phyloP scores from a whole-genome alignment of 2,888 invertebrate genomes.

The Tholera decimalis region DNA sequence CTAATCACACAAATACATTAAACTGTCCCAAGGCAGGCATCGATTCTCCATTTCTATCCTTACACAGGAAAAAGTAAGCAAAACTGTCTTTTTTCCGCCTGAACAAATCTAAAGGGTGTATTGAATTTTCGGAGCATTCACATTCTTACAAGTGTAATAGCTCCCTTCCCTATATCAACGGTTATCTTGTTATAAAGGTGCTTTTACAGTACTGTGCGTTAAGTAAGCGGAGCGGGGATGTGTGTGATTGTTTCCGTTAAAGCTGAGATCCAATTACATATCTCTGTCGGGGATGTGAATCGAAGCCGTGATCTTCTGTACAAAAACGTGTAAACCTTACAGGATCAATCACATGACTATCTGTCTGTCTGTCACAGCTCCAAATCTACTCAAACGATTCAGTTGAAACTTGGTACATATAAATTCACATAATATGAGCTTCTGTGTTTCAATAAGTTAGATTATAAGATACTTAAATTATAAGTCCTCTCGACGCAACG shows the following conservation, averaged over 20 bases:
- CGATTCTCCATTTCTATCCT: conserved; percentile 42
- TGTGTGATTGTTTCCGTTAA: neutral
- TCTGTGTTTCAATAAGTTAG: no score
- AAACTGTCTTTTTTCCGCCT: conserved; percentile 45
- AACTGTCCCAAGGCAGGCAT: conserved; percentile 26
- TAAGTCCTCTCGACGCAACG: no score
- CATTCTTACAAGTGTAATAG: conserved; percentile 29
- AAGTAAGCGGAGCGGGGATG: neutral
- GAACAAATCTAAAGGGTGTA: conserved; percentile 56
- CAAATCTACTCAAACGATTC: no score
- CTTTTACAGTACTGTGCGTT: neutral
- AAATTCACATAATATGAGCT: no score
- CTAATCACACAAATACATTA: conserved; percentile 25
- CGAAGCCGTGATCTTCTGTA: no score
- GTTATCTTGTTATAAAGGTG: conserved; percentile 57
- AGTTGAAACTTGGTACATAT: no score
- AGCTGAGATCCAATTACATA: no score
- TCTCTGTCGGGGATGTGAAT: no score
- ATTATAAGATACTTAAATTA: no score
- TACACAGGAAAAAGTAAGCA: conserved; percentile 15
- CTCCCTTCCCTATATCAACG: conserved; percentile 53
- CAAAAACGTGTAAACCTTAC: no score
- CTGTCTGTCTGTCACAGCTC: no score
- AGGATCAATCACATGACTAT: no score
- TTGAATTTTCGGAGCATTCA: conserved; percentile 44